These are phyloP conservation scores for Acanthornis magna DNA, from an alignment of 2,797 vertebrate species.

Conservation along the genomic window DNA sequence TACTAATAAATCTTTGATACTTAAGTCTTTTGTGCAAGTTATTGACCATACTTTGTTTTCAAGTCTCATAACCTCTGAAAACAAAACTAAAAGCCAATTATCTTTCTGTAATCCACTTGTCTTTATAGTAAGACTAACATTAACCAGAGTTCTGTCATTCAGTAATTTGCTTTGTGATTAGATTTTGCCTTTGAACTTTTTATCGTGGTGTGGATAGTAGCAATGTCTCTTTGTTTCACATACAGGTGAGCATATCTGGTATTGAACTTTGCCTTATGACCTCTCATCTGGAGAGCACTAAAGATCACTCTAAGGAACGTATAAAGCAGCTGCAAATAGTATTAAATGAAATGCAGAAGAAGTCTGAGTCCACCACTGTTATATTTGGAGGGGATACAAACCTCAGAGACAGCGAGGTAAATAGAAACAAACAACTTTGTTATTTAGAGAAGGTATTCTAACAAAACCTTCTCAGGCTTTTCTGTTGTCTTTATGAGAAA, in stretches of 20 bases:
- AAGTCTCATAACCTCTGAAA: background rate
- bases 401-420: conserved; percentile 89
- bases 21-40: background rate
- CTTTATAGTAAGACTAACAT: background rate
- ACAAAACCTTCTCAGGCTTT: background rate
- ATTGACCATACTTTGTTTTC: background rate
- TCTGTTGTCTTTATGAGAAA: background rate
- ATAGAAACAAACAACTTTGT: background rate
- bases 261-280: conserved; percentile 91
- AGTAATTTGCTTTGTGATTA: background rate
- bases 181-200: background rate
- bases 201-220: background rate
- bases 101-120: background rate
- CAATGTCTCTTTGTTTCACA: background rate
- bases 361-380: conserved; percentile 81
- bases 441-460: background rate
- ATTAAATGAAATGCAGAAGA: conserved; percentile 79
- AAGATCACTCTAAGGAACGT: conserved; percentile 82
- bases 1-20: background rate
- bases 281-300: conserved; percentile 95
- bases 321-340: conserved; percentile 84
- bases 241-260: conserved; percentile 81
- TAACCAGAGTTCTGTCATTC: background rate
- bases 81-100: background rate
- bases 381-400: conserved; percentile 97